Evolutionary conservation across 2,888 invertebrate species (phyloP), one percentile per base, ranked within the genome.

Genomic region (Rhamphomyia laevipes): DNA sequence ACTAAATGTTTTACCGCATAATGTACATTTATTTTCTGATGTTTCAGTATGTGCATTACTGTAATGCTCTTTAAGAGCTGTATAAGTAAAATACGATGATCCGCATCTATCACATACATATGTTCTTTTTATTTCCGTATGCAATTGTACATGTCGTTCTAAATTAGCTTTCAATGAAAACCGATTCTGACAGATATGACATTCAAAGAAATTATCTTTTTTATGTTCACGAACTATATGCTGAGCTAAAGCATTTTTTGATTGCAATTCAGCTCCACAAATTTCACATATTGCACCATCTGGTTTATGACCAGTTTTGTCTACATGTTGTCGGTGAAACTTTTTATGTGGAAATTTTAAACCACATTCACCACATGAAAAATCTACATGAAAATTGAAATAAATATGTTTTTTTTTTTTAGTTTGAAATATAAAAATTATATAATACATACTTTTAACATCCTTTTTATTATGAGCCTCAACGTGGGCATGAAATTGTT

Each of bases 201-300:
- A 70, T 57, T 69, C 68, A 53, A 67, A 68, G 56, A 66, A 67
- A 50, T 68, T 68, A 52, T 69, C 70, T 55, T 68, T 67, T 54
- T 68, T 69, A 47, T 70, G 70, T 49, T 65, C 65, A 11, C 67
- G 62, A 45, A 65, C 65, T 12, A 68, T 64, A 58, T 70, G 70
- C 61, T 70, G 70, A 55, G 66, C 64, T n/a, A 70, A 59, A 13
- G 65, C 68, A 51, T 66, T 65, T 56, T 68, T 68, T 27, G 68
- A 68, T 21, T 63, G 63, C 30, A 68, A 70, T 43, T 63, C 65
- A 37, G 64, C 67, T 30, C 70, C 70, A 51, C 70, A 70, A 11
- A 68, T 66, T 57, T 70, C 70, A 51, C 70, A 70, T 49, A 68
- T 68, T 56, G 68, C 66, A 57, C 69, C 69, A 47, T 70, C 69